phyloP scores from a whole-genome alignment of 2,113 vertebrate genomes.

The Heterochromis multidens region DNA sequence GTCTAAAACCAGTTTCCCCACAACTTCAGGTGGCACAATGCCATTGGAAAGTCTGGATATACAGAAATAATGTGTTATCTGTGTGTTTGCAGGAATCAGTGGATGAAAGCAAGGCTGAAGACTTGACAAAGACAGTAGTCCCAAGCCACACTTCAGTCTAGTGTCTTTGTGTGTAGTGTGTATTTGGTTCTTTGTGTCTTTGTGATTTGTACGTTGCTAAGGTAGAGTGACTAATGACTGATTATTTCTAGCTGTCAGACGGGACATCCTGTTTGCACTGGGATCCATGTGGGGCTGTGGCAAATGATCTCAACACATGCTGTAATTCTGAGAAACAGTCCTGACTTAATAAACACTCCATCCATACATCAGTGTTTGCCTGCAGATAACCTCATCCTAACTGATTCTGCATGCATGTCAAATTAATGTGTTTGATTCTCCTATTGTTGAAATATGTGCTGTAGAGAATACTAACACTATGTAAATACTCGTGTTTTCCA shows the following conservation, averaged over 20 bases:
- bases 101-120: not conserved
- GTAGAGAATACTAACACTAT: not conserved
- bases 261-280: conserved; percentile 46
- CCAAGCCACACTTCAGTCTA: not conserved
- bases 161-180: not conserved
- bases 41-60: not conserved
- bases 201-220: not conserved
- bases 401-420: conserved; percentile 20
- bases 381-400: conserved; percentile 16
- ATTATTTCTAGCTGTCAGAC: conserved; percentile 58
- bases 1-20: not conserved
- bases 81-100: not conserved
- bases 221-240: conserved; percentile 34
- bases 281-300: conserved; percentile 20
- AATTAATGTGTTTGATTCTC: not conserved
- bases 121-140: not conserved
- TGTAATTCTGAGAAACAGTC: conserved; percentile 23
- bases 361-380: conserved; percentile 23
- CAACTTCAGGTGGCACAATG: not conserved
- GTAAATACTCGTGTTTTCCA: not conserved
- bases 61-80: not conserved
- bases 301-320: conserved; percentile 65
- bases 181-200: not conserved
- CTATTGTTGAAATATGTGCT: not conserved
- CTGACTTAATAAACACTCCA: conserved; percentile 45